phyloP scores from a whole-genome alignment of 2,113 vertebrate species.

The Channa argus region DNA sequence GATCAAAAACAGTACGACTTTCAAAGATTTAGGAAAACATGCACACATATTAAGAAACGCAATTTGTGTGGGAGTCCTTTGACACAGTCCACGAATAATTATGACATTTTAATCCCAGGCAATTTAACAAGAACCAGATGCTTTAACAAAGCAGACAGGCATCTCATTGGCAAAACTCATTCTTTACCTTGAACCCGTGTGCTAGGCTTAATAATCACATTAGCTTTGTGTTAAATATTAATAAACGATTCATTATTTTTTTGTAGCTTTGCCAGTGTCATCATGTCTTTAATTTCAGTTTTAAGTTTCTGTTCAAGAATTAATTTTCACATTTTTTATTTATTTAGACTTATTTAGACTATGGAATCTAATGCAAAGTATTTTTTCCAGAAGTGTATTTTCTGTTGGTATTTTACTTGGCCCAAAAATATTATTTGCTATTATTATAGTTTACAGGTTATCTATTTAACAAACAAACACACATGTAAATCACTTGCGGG shows the following conservation, averaged over 20 bases:
- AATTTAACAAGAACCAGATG: conserved; percentile 27
- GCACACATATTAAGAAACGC: conserved; percentile 27
- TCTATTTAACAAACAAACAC: conserved; percentile 16
- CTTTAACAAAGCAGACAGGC: conserved; percentile 25
- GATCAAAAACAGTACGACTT: conserved; percentile 45
- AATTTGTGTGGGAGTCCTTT: conserved; percentile 45
- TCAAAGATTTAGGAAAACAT: conserved; percentile 44
- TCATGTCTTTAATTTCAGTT: neutral
- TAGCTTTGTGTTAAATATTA: conserved; percentile 20
- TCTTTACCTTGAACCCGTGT: conserved; percentile 20
- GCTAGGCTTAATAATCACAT: conserved; percentile 42
- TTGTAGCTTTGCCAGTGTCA: neutral
- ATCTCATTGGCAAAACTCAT: conserved; percentile 27
- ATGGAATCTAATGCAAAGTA: conserved; percentile 22
- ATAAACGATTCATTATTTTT: neutral
- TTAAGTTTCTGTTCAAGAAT: neutral
- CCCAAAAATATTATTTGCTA: conserved; percentile 8
- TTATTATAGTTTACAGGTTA: conserved; percentile 6
- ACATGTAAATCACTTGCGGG: conserved; percentile 1
- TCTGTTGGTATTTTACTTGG: conserved; percentile 21
- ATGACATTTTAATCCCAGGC: conserved; percentile 41
- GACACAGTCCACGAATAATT: conserved; percentile 37
- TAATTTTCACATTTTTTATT: neutral
- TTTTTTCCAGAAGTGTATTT: conserved; percentile 9
- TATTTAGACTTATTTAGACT: neutral